phyloP scores from a whole-genome alignment of 1,140 invertebrate species.

The Archegozetes longisetosus region DNA sequence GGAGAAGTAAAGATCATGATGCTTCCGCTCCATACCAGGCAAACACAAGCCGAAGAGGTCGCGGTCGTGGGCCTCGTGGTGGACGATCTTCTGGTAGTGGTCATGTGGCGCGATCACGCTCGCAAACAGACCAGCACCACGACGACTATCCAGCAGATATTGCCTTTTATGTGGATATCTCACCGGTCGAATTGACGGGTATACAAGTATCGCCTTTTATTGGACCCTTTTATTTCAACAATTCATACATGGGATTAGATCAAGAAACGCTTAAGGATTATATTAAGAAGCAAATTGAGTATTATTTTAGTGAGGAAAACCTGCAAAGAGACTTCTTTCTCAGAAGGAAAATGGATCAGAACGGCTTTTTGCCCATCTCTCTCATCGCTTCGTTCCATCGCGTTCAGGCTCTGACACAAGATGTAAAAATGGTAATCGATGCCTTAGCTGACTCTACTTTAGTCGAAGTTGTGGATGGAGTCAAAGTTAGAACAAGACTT shows the following conservation, averaged over 20 bases:
- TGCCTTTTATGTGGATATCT: background rate
- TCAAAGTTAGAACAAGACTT: slow-evolving; percentile 59
- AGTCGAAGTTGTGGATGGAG: slow-evolving; percentile 58
- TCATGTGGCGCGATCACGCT: background rate
- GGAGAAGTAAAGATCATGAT: background rate
- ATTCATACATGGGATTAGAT: background rate
- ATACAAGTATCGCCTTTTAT: background rate
- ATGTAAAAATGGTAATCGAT: slow-evolving; percentile 59
- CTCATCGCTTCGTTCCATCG: slow-evolving; percentile 91
- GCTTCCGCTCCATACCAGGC: background rate
- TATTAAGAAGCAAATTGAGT: slow-evolving; percentile 42
- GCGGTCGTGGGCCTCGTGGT: background rate
- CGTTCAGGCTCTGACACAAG: slow-evolving; percentile 67
- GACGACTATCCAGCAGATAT: background rate
- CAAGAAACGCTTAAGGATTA: slow-evolving; percentile 9
- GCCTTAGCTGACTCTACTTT: slow-evolving; percentile 62
- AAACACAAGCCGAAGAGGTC: background rate
- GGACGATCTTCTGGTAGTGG: background rate
- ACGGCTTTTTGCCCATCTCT: slow-evolving; percentile 80
- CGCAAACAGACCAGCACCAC: background rate
- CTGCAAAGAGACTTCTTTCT: slow-evolving; percentile 88
- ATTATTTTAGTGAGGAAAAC: slow-evolving; percentile 98
- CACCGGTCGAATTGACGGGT: background rate
- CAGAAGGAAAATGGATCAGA: slow-evolving; percentile 81
- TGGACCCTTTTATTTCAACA: background rate